Evolutionary conservation across 2,888 invertebrate genomes (phyloP), one percentile per base, ranked within the genome.

Genomic region (Tipula confusa): DNA sequence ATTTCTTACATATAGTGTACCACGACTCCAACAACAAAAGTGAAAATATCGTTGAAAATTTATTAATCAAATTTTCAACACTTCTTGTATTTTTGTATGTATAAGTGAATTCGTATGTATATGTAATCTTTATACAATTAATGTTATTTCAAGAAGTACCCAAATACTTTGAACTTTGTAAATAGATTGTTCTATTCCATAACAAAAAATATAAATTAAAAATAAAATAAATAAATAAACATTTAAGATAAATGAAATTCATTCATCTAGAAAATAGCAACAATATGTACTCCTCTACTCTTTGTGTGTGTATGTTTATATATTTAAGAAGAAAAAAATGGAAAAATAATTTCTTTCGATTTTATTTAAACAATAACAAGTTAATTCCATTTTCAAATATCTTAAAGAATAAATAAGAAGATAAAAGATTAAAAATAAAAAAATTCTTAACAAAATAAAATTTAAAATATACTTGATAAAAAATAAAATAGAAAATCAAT

Each of bases 361-460:
- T 18, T 64, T 64, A 2, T 24, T 64, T n/a, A n/a, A 64, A 64
- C 64, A 64, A 64, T 64, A 64, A 64, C 64, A 64, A 64, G 64
- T 64, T 64, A 64, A 64, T 64, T 64, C 64, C 24, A 64, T 64
- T 64, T 64, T 64, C 64, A 64, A 64, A 64, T 64, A 64, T 64
- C 64, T 64, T 64, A 64, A 7, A 3, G 24, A 64, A 64, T 64
- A 64, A 24, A 64, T 64, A 64, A 64, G 64, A 64, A 24, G 64
- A 64, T 64, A 64, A 24, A 64, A 64, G 64, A 64, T 64, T 64
- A 64, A 64, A 64, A 64, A 64, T 24, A 64, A 24, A n/a, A n/a
- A 64, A 64, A 64, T 48, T 48, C n/a, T 64, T 64, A 48, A 48
- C 15, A 48, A 48, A 48, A 18, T 48, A 48, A 48, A n/a, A n/a